Percentiles rank a stretch among this genome's conserved stretches.
phyloP scores from a whole-genome alignment of 2,888 invertebrate genomes.

The Anthrax anthrax region DNA sequence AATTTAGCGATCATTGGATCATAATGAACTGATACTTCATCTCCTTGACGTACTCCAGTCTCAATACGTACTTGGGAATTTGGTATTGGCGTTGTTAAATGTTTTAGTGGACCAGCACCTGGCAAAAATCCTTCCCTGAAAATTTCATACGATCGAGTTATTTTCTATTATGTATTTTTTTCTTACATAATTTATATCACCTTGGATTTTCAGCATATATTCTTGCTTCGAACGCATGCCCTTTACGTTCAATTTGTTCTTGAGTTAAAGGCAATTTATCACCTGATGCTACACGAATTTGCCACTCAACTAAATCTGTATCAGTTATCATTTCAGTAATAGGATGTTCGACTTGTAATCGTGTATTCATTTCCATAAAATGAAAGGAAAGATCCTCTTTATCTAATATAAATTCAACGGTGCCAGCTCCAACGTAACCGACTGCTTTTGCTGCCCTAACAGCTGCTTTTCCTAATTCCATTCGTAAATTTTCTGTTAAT shows the following conservation, averaged over 20 bases:
- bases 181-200: slow-evolving; percentile 3
- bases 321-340: slow-evolving; percentile 96
- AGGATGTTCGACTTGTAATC: slow-evolving; percentile 91
- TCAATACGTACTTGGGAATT: slow-evolving; percentile 66
- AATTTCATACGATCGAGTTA: not conserved
- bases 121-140: slow-evolving; percentile 70
- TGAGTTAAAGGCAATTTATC: slow-evolving; percentile 71
- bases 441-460: slow-evolving; percentile 90
- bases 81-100: slow-evolving; percentile 56
- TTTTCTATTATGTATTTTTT: not conserved
- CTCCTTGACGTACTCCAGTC: slow-evolving; percentile 76
- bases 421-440: slow-evolving; percentile 93
- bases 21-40: slow-evolving; percentile 95
- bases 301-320: slow-evolving; percentile 97
- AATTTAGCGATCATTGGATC: slow-evolving; percentile 99
- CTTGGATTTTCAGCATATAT: slow-evolving; percentile 86
- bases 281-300: slow-evolving; percentile 77
- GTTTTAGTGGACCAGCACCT: slow-evolving; percentile 71
- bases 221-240: slow-evolving; percentile 92
- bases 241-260: slow-evolving; percentile 57
- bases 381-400: slow-evolving; percentile 72
- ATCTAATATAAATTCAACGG: slow-evolving; percentile 95
- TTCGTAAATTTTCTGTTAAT: slow-evolving; percentile 57
- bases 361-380: slow-evolving; percentile 99
- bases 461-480: slow-evolving; percentile 74